These are phyloP conservation scores for Bugula neritina DNA, from an alignment of 2,888 invertebrate genomes.

Conservation along the genomic window DNA sequence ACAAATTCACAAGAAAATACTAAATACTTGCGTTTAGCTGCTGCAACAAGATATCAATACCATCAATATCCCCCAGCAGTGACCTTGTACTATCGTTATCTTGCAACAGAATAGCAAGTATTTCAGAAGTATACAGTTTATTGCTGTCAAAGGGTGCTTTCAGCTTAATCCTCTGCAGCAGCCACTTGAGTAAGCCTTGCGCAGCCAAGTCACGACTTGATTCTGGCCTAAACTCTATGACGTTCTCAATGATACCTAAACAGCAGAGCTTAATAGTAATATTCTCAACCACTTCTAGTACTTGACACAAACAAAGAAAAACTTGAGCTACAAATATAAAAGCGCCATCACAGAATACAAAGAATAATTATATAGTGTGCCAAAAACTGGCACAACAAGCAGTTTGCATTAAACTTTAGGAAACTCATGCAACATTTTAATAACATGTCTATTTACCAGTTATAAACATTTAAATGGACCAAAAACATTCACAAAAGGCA, in stretches of 20 bases:
- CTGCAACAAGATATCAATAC: constrained; percentile 89
- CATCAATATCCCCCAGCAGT: constrained; percentile 82
- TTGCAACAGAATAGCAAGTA: constrained; percentile 89
- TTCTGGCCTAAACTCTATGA: constrained; percentile 82
- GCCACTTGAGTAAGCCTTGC: constrained; percentile 85
- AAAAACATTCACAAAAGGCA: not conserved
- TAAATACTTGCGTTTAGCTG: constrained; percentile 78
- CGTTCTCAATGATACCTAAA: constrained; percentile 83
- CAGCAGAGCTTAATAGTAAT: no score
- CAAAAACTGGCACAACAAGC: not conserved
- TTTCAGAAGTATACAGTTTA: constrained; percentile 90
- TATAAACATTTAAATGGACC: not conserved
- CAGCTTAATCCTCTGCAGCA: constrained; percentile 74
- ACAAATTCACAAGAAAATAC: no score
- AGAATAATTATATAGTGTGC: not conserved
- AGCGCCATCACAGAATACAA: not conserved
- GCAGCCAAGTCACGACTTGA: constrained; percentile 77
- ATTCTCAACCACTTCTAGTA: no score
- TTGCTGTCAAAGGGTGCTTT: constrained; percentile 90
- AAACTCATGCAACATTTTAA: not conserved
- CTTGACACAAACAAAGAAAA: not conserved
- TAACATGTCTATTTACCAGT: not conserved
- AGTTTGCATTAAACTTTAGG: no score
- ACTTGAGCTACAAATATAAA: not conserved
- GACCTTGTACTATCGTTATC: constrained; percentile 62